A percentile compares a stretch with the other conserved stretches of the same genome.
These are phyloP conservation scores for Polylopha cassiicola DNA, from an alignment of 2,888 invertebrate species.

Conservation along the genomic window DNA sequence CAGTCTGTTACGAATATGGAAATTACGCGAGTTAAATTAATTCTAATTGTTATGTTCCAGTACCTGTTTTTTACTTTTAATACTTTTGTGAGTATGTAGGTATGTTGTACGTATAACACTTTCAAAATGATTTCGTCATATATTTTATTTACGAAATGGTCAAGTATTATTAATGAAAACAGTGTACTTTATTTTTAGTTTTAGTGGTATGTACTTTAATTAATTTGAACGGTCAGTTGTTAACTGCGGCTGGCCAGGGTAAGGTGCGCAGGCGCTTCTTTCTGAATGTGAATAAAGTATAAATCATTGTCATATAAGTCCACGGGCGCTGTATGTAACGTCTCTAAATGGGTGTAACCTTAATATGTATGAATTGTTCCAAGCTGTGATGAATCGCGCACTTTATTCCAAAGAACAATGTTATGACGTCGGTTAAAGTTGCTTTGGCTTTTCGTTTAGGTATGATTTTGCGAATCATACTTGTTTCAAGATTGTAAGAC, in stretches of 20 bases:
- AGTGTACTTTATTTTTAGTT: too few relatives aligned
- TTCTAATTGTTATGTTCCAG: too few relatives aligned
- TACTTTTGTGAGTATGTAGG: too few relatives aligned
- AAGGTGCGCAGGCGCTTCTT: slow-evolving; percentile 5
- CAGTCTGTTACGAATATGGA: too few relatives aligned
- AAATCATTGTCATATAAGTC: slow-evolving; percentile 53
- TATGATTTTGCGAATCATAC: too few relatives aligned
- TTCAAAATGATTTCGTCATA: too few relatives aligned
- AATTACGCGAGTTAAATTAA: too few relatives aligned
- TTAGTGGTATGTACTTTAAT: not conserved
- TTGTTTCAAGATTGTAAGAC: too few relatives aligned
- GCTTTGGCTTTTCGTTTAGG: slow-evolving; percentile 9
- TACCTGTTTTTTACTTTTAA: too few relatives aligned
- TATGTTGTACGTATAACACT: too few relatives aligned
- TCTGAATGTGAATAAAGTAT: slow-evolving; percentile 28
- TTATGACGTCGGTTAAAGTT: slow-evolving; percentile 5
- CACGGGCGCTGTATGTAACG: slow-evolving; percentile 17
- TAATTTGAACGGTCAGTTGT: slow-evolving; percentile 6
- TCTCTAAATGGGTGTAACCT: slow-evolving; percentile 25
- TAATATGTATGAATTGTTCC: slow-evolving; percentile 27
- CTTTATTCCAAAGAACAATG: slow-evolving; percentile 12
- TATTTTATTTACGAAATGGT: too few relatives aligned
- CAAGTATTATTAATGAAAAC: not conserved
- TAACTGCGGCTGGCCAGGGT: not conserved
- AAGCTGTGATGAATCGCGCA: slow-evolving; percentile 25